A percentile compares a stretch with the other conserved stretches of the same genome.
These are phyloP conservation scores for Cygnus atratus DNA, from an alignment of 2,113 vertebrate species.

Conservation along the genomic window DNA sequence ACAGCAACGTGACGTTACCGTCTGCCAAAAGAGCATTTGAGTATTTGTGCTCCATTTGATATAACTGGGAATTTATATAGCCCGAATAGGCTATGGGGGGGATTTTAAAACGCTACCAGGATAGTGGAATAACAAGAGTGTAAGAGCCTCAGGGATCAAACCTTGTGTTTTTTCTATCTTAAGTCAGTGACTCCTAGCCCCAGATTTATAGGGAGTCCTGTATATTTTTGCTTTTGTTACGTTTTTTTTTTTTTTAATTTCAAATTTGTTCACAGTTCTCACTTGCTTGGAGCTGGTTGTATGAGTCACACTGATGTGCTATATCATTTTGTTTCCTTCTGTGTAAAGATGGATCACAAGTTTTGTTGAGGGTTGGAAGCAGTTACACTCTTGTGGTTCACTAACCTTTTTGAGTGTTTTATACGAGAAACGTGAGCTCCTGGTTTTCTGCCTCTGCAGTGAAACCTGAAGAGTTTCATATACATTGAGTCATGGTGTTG, in stretches of 20 bases:
- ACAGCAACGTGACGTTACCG: rapidly evolving
- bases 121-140: neutral
- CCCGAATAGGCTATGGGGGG: neutral
- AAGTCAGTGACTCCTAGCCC: neutral
- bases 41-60: neutral
- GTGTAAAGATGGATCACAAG: conserved; percentile 28
- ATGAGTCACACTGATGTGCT: conserved; percentile 61
- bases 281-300: conserved; percentile 33
- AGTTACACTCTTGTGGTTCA: conserved; percentile 73
- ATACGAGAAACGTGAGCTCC: conserved; percentile 79
- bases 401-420: conserved; percentile 70
- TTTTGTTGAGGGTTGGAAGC: conserved; percentile 55
- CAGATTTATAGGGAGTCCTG: neutral
- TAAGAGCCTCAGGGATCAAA: rapidly evolving
- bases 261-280: neutral
- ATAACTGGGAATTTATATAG: neutral
- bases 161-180: rapidly evolving
- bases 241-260: neutral
- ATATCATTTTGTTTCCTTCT: neutral
- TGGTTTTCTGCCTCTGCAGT: conserved; percentile 75
- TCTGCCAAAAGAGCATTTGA: neutral
- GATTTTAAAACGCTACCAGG: neutral
- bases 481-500: conserved; percentile 77
- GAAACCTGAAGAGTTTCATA: conserved; percentile 75
- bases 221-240: neutral